phyloP scores from a whole-genome alignment of 1,140 invertebrate species.

The Monomorium pharaonis region DNA sequence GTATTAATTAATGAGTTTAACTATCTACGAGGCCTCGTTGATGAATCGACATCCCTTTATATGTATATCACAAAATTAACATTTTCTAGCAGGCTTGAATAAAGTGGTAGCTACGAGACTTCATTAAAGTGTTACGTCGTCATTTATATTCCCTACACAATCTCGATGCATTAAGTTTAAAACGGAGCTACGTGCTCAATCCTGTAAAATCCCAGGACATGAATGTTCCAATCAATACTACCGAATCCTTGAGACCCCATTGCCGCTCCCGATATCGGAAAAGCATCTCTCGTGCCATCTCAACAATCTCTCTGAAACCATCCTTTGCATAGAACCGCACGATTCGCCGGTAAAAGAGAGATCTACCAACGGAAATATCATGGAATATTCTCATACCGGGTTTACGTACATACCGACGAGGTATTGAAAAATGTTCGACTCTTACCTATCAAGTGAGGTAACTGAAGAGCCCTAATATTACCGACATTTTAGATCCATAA shows the following conservation, averaged over 20 bases:
- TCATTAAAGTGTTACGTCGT: neutral
- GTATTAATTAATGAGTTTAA: slow-evolving; percentile 25
- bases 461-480: neutral
- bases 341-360: slow-evolving; percentile 25
- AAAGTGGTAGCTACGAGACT: neutral
- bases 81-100: neutral
- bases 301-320: neutral
- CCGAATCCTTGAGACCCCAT: slow-evolving; percentile 36
- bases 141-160: neutral
- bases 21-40: neutral
- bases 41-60: neutral
- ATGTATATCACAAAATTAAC: neutral
- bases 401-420: neutral
- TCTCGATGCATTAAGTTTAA: slow-evolving; percentile 5
- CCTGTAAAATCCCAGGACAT: slow-evolving; percentile 30
- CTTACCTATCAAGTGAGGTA: neutral
- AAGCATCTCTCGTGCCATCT: slow-evolving; percentile 14
- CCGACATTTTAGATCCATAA: neutral
- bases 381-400: neutral
- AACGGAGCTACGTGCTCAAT: neutral
- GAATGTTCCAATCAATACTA: slow-evolving; percentile 43
- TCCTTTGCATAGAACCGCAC: neutral
- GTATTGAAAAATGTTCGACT: neutral
- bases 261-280: neutral
- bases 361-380: neutral